Percentiles rank a stretch among this genome's conserved stretches.
Conservation (phyloP, 1,140 invertebrate genomes). For the Bombus polaris region DNA sequence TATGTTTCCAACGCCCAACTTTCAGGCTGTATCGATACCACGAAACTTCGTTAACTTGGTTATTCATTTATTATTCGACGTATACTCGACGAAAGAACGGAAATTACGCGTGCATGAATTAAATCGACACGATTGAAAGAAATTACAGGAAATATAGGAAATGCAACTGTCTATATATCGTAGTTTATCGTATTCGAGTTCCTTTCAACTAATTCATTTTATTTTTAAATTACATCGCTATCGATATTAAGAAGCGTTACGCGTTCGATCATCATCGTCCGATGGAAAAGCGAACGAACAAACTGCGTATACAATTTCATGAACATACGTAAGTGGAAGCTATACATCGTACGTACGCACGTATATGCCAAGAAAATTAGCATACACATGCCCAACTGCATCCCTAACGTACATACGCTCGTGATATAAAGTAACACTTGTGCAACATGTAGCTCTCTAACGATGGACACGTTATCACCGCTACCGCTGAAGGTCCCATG, state of each 20-base stretch:
- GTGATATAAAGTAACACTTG: conserved; percentile 19
- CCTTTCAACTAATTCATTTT: rapidly evolving
- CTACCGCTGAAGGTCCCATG: conserved; percentile 42
- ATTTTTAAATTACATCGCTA: too few species aligned
- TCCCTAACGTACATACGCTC: conserved; percentile 16
- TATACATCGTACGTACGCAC: too few species aligned
- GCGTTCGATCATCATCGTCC: background rate
- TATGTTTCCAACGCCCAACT: too few species aligned
- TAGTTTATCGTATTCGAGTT: too few species aligned
- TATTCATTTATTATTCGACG: background rate
- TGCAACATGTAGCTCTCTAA: conserved; percentile 32
- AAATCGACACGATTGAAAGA: background rate
- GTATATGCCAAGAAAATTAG: background rate
- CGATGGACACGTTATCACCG: conserved; percentile 66
- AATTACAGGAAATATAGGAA: background rate
- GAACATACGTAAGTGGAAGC: too few species aligned
- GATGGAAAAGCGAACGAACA: background rate
- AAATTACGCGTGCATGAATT: background rate
- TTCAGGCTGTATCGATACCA: background rate
- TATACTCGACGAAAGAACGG: background rate
- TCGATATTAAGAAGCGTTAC: too few species aligned
- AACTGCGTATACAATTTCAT: background rate
- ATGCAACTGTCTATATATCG: background rate
- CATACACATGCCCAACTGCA: background rate
- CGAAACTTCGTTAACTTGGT: background rate